Percentiles rank a stretch among this genome's conserved stretches.
phyloP scores from a whole-genome alignment of 64 coral and sea anemone genomes.

The Pocillopora damicornis region DNA sequence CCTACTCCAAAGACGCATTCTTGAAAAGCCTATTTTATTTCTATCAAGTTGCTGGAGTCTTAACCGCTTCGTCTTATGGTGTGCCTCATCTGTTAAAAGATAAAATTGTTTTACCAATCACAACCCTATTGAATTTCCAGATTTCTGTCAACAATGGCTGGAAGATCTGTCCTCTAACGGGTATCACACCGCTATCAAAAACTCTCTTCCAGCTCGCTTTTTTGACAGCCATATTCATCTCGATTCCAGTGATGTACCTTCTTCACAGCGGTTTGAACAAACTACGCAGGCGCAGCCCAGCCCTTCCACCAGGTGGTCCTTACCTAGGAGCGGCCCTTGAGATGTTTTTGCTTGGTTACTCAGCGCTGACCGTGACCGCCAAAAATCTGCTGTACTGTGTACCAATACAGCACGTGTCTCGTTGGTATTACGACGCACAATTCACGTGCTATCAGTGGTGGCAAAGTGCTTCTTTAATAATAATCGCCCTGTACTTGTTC shows the following conservation, averaged over 20 bases:
- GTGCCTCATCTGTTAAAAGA: not conserved
- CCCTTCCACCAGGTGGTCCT: constrained; percentile 14
- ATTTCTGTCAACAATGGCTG: not conserved
- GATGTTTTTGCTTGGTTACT: constrained; percentile 46
- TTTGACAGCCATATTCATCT: not conserved
- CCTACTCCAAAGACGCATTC: not conserved
- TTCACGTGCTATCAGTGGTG: constrained; percentile 47
- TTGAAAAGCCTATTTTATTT: constrained; percentile 61
- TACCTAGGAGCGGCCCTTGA: constrained; percentile 54
- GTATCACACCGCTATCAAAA: constrained; percentile 21
- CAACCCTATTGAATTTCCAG: constrained; percentile 23
- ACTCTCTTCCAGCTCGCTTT: not conserved
- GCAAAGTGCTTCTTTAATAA: not conserved
- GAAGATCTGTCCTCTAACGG: constrained; percentile 24
- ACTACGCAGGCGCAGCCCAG: not conserved
- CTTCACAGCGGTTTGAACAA: constrained; percentile 8
- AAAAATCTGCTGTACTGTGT: constrained; percentile 39
- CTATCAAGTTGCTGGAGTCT: constrained; percentile 46
- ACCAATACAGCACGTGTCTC: not conserved
- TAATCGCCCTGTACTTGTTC: not conserved
- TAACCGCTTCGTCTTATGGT: constrained; percentile 1
- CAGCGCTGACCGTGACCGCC: not conserved
- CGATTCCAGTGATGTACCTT: constrained; percentile 17
- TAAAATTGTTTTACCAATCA: not conserved
- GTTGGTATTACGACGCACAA: constrained; percentile 31